Base-by-base conservation (phyloP, 2,797 vertebrate species). In the Xenopus petersii region DNA sequence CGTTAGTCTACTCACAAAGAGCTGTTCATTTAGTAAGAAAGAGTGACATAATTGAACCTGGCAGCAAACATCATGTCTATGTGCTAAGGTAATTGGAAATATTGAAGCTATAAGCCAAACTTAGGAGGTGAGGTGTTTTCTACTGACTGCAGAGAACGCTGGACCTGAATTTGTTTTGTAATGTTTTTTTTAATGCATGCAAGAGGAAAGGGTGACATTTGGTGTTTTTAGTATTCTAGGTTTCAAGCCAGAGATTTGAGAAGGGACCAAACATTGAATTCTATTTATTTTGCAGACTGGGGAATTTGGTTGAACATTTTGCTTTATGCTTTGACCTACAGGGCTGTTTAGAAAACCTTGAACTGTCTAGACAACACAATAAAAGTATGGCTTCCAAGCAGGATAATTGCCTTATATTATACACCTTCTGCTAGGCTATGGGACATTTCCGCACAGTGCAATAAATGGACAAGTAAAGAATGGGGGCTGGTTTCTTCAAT, bases 351-450 rank as follows among this genome's bases (percentile, higher is more conserved):
- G 94, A 95, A 98, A 98, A 98, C 95, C 95, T 98, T 97, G 96
- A 98, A 97, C 95, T 92, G 96, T 98, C 97, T 98, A 99, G 96
- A 98, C 97, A 95, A 94, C 93, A 94, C 89, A 94, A 96, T 99
- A 97, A 99, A 98, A 91, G 79, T 82, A 79, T 81, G 86, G 92
- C 94, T 91, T 94, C 94, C 95, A 97, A 98, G 97, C 86, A 91
- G 91, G 92, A 96, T 97, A 96, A 98, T 98, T 96, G 91, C 94
- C 93, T 95, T 94, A 95, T 95, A 97, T 97, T 96, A 89, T 91
- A 93, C 92, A 95, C 93, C 92, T 93, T 94, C 93, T 91, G 88
- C 87, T 89, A 87, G 88, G 87, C 82, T 86, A 88, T 91, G 89
- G 89, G 90, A 90, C 88, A 92, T 92, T 94, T 90, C 89, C 92